Base-by-base conservation (phyloP, 2,113 vertebrate genomes). In the Tinamus guttatus region DNA sequence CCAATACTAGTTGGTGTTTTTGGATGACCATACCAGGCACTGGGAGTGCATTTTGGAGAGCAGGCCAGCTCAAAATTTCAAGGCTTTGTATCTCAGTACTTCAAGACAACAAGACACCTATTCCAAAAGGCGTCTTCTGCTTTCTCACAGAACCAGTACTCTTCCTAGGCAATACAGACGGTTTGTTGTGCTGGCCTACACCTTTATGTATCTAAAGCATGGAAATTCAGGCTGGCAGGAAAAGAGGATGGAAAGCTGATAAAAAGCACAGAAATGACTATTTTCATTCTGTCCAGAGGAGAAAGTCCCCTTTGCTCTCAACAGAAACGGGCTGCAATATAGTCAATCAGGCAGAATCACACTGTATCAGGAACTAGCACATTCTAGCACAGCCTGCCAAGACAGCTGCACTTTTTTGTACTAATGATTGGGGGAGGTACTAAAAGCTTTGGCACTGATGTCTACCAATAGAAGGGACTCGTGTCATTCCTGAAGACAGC, bases 341-440 rank as follows among this genome's bases (percentile, higher is more conserved):
- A 28, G 51, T 91, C 89, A 70, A 54, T 81, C 83, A 54, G 51
- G 58, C 36, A 68, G 79, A 88, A 12, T 47, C 18, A 75, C 64
- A 49, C 71, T 87, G 81, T 77, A 91, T 81, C 52, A 86, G 74
- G 19, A 92, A 75, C 47, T 58, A n/a, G 45, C 69, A 64, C 62
- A 92, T 78, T 80, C 83, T 62, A 79, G 86, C 38, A 81, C 22
- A 89, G 81, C 43, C 77, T 81, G 81, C 86, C 94, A 95, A 84
- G 86, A 69, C 76, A 95, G 90, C 77, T 93, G 80, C 81, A 52
- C 74, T 51, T 60, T 84, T 81, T 77, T 27, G 41, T 64, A n/a
- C 76, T 90, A 83, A 90, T 52, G 78, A 79, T 58, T 90, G 56
- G 22, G 10, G 21, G 85, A 96, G 43, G 68, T 71, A 90, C 65